Conservation (phyloP, 1,140 invertebrate species). For the Camponotus vicinus region DNA sequence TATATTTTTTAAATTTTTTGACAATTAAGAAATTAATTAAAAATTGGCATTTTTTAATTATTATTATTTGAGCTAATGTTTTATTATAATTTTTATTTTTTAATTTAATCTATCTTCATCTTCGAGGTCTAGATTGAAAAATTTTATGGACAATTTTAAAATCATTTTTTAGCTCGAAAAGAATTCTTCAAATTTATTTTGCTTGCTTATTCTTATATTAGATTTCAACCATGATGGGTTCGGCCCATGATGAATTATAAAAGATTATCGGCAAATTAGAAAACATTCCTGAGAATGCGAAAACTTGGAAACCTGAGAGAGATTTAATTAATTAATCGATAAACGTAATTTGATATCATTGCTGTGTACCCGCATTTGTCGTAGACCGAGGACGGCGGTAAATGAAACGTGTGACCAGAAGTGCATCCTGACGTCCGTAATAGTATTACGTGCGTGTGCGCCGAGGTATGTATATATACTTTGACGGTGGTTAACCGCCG, state of each 20-base stretch:
- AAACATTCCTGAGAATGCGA: neutral
- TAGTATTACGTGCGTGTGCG: conserved; percentile 32
- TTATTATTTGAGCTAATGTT: too few species aligned
- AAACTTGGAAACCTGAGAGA: neutral
- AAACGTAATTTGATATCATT: neutral
- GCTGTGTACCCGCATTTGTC: neutral
- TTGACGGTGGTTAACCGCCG: neutral
- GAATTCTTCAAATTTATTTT: neutral
- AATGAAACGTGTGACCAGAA: conserved; percentile 6
- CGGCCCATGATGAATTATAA: neutral
- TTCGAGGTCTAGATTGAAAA: neutral
- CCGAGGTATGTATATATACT: conserved; percentile 2
- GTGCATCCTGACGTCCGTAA: neutral
- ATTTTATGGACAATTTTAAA: neutral
- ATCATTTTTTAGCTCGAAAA: neutral
- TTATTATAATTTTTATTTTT: neutral
- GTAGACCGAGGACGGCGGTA: conserved; percentile 26
- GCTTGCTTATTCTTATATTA: neutral
- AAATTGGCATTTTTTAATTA: too few species aligned
- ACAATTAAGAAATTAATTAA: too few species aligned
- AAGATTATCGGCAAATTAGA: neutral
- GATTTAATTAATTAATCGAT: conserved; percentile 1
- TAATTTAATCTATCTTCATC: neutral
- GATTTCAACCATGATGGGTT: neutral
- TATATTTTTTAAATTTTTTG: neutral